Evolutionary conservation across 2,888 invertebrate genomes (phyloP), one percentile per base, ranked within the genome.

Genomic region (Brachyptera putata): DNA sequence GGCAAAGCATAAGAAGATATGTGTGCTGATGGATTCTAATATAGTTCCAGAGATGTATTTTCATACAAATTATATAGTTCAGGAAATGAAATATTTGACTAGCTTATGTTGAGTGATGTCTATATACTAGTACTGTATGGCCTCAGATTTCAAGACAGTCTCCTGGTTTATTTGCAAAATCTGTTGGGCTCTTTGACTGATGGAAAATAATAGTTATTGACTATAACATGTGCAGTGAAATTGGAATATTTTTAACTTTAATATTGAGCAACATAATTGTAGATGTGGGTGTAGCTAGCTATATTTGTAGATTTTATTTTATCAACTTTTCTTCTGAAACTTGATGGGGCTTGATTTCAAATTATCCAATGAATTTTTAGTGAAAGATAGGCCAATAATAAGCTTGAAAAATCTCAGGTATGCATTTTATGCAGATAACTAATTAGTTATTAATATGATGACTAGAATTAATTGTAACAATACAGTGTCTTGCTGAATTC

Each of bases 401-500:
- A 50, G 16, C 21, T 53, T 53, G 30, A 36, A 3, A 53, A 53
- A 53, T 53, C 53, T 53, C 53, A 53, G 53, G 53, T 36, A 36
- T 53, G 53, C 53, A 36, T 21, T 21, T 18, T 36, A 16, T 53
- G 34, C 34, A 36, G 37, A 14, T 25, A 26, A 16, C 25, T 22
- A 26, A 30, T 30, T 50, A 30, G 30, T 30, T 30, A 7, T 30
- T 30, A 30, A 30, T 5, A 30, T 7, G 11, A 5, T 30, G 30
- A 30, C 5, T 7, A 30, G 5, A 30, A 5, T 30, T 7, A 11
- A 30, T 30, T 7, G 11, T 43, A 43, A n/a, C n/a, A n/a, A n/a
- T n/a, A n/a, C n/a, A 24, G 25, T 50, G 49, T 50, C 26, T 50
- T 50, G 49, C 49, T 50, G 26, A 26, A 41, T 26, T n/a, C n/a